Base-by-base conservation (phyloP, 2,113 vertebrate species). In the Pheucticus melanocephalus region DNA sequence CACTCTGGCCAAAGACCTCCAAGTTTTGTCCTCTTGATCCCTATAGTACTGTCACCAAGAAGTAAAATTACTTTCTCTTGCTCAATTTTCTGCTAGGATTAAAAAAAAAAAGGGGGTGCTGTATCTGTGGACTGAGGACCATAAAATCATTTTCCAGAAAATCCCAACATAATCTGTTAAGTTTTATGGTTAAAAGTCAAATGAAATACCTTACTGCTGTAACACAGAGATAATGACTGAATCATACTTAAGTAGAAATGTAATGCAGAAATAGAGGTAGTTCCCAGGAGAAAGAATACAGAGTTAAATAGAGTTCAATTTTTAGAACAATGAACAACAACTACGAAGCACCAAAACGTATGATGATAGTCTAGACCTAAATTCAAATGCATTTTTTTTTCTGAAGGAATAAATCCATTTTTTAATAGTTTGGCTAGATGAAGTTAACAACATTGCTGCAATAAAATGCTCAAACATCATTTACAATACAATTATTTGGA, bases 61-160 rank as follows among this genome's bases (percentile, higher is more conserved):
- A 56, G 25, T 42, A 57, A 28, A 83, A 78, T 94, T 92, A 85
- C 69, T 89, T 93, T 79, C 60, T 75, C n/a, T 86, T 88, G 57
- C 72, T 44, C 71, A 47, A 9, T 82, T 82, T 82, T 50, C 77
- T 90, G 31, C 45, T 28, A 82, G 35, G 22, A 84, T 70, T 70
- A 5, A 68, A 21, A 35, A n/a, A 54, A 35, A 66, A 80, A 57
- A 11, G 1, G 6, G 13, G 27, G 68, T 93, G 24, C 4, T 68
- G 3, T 42, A 66, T 45, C 68, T 91, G 25, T 71, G 47, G 64
- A 71, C 68, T 51, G 48, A 86, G 18, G 35, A 66, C 30, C 37
- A 40, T 70, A 89, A 87, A 96, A 85, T 51, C 1, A 42, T 83
- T 79, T 93, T 80, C 42, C 61, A 86, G 85, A 94, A 96, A 96